A percentile compares a stretch with the other conserved stretches of the same genome.
These are phyloP conservation scores for Amblyornis subalaris DNA, from an alignment of 2,113 vertebrate genomes.

Conservation along the genomic window DNA sequence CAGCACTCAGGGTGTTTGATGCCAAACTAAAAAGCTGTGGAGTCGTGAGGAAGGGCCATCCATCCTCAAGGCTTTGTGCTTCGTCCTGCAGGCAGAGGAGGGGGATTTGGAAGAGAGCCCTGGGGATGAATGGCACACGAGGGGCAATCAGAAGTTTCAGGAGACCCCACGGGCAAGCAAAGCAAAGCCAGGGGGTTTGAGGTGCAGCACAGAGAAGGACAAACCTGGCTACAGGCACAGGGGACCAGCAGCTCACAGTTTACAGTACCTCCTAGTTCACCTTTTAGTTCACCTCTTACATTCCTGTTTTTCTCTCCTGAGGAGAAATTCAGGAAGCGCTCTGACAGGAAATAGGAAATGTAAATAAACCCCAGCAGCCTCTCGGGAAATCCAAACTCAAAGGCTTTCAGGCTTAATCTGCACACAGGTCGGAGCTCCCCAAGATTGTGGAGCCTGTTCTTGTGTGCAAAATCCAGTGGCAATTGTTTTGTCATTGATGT, in stretches of 20 bases:
- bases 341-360: conserved; percentile 48
- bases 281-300: neutral
- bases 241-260: neutral
- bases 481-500: neutral
- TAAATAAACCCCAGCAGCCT: conserved; percentile 25
- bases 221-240: neutral
- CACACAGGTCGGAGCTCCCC: neutral
- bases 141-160: neutral
- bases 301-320: neutral
- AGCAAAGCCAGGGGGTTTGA: neutral
- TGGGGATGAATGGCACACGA: neutral
- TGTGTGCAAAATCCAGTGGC: neutral
- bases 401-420: conserved; percentile 4
- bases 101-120: neutral
- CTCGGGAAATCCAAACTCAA: neutral
- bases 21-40: neutral
- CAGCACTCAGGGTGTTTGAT: neutral
- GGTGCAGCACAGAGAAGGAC: fast-evolving
- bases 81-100: neutral
- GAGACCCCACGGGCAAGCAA: neutral
- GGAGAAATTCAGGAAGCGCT: conserved; percentile 9
- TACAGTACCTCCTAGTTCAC: neutral
- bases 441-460: neutral
- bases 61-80: neutral
- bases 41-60: neutral